Base-by-base conservation (phyloP, 1,140 invertebrate species). In the Drosophila nikananu region DNA sequence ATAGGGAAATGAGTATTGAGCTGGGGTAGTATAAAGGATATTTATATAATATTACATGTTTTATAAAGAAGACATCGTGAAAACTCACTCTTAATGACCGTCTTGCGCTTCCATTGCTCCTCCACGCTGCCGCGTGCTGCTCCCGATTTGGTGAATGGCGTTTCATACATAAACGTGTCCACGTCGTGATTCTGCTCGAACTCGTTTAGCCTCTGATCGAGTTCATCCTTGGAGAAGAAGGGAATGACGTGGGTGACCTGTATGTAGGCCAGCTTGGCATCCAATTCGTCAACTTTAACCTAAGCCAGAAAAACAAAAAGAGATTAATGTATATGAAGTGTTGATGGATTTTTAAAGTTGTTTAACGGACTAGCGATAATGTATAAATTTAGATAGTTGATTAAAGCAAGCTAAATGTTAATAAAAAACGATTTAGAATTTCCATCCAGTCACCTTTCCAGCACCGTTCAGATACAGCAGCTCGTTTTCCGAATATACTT, bases 151-250 rank as follows among this genome's bases (percentile, higher is more conserved):
- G 97, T 98, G 92, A 98, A 99, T 2, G 98, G 98, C 15, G 97
- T 98, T 93, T 99, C 97, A 93, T 97, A 98, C 95, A 98, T 97
- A 87, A 99, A 99, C 51, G 95, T 95, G 55, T 94, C 95, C 21
- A 98, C 95, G 92, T 98, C 97, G 91, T 98, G 97, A 92, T 96
- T 97, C 44, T 96, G 95, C 83, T 98, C 97, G 93, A 97, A 98
- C 66, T 97, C 96, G 35, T 96, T 97, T 27, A 94, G 93, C 60
- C 96, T 93, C 37, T 94, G 93, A 80, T 95, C 95, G 10, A 96
- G 91, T 79, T 96, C 96, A 23, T 93, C 93, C 79, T 96, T 96
- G 61, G 96, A 95, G 86, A 96, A 96, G 93, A 97, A 97, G 5
- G 97, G 96, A 19, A 95, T 95, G 4, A 97, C 96, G 90, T 97